Evolutionary conservation across 2,113 vertebrate genomes (phyloP), one percentile per base, ranked within the genome.

Genomic region (Ancistrus triradiatus): DNA sequence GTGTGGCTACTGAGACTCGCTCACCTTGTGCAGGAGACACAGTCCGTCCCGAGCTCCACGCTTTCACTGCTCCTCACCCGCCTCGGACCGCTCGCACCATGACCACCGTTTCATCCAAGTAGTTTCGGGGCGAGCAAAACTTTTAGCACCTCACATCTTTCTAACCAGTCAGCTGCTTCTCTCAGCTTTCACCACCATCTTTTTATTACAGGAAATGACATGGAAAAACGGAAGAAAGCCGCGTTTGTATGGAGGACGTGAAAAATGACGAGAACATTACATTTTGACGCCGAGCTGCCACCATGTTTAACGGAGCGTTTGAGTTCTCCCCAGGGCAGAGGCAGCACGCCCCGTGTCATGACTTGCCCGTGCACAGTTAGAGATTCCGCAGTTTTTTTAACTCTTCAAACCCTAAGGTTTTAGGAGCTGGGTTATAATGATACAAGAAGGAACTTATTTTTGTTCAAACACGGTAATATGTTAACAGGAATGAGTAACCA

Each of bases 181-280:
- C 78, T 83, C 83, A 85, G 89, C 91, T 86, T 85, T 89, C 91
- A 89, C 91, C 90, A 91, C 92, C 93, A 95, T 94, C 83, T 93
- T 94, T 89, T 91, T 89, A 92, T 86, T 87, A 92, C 92, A 92
- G 93, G 93, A 95, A 94, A 91, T 95, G 93, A 95, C 92, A 91
- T 93, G 85, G 85, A 90, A 83, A 66, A 85, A 90, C 91, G 91
- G 91, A 92, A 90, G 90, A 91, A 90, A 91, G 88, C 83, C 68
- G 83, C 68, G 86, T 88, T 84, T 84, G 81, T 87, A 31, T 59
- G 83, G 70, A 76, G 64, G 58, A 87, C 84, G 81, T 84, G 43
- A n/a, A 31, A 59, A 69, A 64, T 21, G 33, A 53, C 22, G 49
- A 73, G 72, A 77, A 59, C 62, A 68, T 73, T 68, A 9, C 52